Evolutionary conservation across 2,888 invertebrate species (phyloP).

Genomic region (Drosophila paucipuncta): DNA sequence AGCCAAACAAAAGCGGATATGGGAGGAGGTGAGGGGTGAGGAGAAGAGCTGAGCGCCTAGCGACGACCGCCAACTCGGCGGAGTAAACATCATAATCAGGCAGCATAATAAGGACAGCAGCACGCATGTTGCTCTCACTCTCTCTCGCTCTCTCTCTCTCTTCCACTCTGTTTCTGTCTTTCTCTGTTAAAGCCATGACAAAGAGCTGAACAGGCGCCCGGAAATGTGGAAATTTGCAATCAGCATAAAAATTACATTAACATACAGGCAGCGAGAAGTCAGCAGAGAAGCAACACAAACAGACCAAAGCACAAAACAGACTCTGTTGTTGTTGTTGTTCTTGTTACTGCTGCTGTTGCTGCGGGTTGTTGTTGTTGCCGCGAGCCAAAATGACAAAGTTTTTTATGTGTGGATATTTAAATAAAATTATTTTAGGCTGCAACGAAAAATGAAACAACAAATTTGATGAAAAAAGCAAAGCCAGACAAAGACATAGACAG

Average conservation of each 20-base stretch:
- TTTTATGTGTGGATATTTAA: slow-evolving; percentile 72
- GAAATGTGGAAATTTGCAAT: slow-evolving; percentile 80
- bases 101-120: slow-evolving; percentile 16
- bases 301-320: slow-evolving; percentile 6
- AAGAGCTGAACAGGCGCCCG: slow-evolving; percentile 47
- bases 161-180: too few relatives aligned
- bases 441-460: slow-evolving; percentile 22
- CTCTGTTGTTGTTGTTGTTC: background rate
- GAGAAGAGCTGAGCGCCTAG: slow-evolving; percentile 30
- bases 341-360: rapidly evolving
- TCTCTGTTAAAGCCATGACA: slow-evolving; percentile 47
- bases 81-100: slow-evolving; percentile 64
- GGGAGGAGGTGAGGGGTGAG: background rate
- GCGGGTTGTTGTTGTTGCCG: background rate
- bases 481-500: background rate
- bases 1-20: slow-evolving; percentile 51
- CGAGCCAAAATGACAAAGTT: slow-evolving; percentile 46
- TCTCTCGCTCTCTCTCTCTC: background rate
- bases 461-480: slow-evolving; percentile 10
- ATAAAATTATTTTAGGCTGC: slow-evolving; percentile 65
- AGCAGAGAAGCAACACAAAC: slow-evolving; percentile 1
- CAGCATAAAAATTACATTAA: slow-evolving; percentile 81
- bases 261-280: slow-evolving; percentile 50
- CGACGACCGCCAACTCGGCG: slow-evolving; percentile 28
- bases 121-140: slow-evolving; percentile 21